Evolutionary conservation across 2,888 invertebrate genomes (phyloP).

Genomic region (Hemistola chrysoprasaria): DNA sequence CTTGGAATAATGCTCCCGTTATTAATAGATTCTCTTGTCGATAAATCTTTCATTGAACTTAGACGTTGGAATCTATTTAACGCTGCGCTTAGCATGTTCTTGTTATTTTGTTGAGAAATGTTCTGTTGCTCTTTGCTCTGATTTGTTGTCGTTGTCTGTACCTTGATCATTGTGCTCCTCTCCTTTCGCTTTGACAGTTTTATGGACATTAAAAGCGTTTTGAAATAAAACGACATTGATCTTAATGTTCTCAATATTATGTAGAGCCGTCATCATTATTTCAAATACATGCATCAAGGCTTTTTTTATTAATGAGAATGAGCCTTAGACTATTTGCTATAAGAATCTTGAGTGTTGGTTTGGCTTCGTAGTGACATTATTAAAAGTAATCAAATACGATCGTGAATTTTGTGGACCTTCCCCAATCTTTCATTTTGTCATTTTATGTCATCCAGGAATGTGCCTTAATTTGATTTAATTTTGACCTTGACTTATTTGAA

Average conservation of each 20-base stretch:
- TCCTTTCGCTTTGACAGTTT: conserved; percentile 20
- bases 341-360: too few relatives aligned
- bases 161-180: conserved; percentile 15
- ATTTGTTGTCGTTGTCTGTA: conserved; percentile 20
- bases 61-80: conserved; percentile 26
- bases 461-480: too few relatives aligned
- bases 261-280: conserved; percentile 9
- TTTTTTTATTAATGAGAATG: too few relatives aligned
- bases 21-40: conserved; percentile 22
- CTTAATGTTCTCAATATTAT: conserved; percentile 13
- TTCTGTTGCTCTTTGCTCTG: conserved; percentile 15
- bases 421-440: too few relatives aligned
- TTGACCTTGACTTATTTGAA: too few relatives aligned
- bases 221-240: conserved; percentile 17
- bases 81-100: conserved; percentile 18
- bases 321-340: too few relatives aligned
- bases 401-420: too few relatives aligned
- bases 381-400: too few relatives aligned
- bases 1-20: conserved; percentile 16
- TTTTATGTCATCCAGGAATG: too few relatives aligned
- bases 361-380: too few relatives aligned
- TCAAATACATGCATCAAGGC: conserved; percentile 7
- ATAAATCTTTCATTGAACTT: conserved; percentile 34
- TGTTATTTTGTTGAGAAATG: conserved; percentile 18
- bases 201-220: conserved; percentile 14